Percentiles rank a stretch among this genome's conserved stretches.
phyloP scores from a whole-genome alignment of 1,140 invertebrate species.

The Hyphantria cunea region DNA sequence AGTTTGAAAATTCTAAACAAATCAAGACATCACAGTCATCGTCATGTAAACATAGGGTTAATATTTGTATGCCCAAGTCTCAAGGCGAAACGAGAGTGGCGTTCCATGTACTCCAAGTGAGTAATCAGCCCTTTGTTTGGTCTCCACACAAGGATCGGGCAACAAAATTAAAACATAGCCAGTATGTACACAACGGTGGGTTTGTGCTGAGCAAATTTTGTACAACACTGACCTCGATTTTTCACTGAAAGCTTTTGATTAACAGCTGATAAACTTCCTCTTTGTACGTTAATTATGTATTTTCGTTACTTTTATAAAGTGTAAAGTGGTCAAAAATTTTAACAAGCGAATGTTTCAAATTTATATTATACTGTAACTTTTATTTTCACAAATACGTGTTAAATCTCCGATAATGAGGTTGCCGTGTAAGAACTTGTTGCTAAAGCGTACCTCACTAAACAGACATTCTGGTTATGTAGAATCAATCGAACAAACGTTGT shows the following conservation, averaged over 20 bases:
- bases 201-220: conserved; percentile 27
- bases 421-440: too few relatives aligned
- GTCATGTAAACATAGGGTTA: not conserved
- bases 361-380: not conserved
- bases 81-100: conserved; percentile 53
- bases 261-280: conserved; percentile 30
- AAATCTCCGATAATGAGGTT: too few relatives aligned
- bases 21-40: not conserved
- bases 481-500: conserved; percentile 25
- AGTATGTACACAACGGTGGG: conserved; percentile 25
- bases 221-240: conserved; percentile 34
- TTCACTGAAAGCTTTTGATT: conserved; percentile 26
- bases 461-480: conserved; percentile 2
- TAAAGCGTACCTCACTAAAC: too few relatives aligned
- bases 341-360: not conserved
- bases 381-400: too few relatives aligned
- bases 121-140: conserved; percentile 50
- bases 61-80: conserved; percentile 13
- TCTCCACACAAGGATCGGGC: conserved; percentile 30
- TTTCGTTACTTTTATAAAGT: conserved; percentile 11
- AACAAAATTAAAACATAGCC: conserved; percentile 32
- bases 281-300: conserved; percentile 26
- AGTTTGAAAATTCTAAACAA: not conserved
- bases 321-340: not conserved
- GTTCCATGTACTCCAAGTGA: conserved; percentile 48